phyloP scores from a whole-genome alignment of 2,888 invertebrate species.

The Cylindroiulus punctatus region DNA sequence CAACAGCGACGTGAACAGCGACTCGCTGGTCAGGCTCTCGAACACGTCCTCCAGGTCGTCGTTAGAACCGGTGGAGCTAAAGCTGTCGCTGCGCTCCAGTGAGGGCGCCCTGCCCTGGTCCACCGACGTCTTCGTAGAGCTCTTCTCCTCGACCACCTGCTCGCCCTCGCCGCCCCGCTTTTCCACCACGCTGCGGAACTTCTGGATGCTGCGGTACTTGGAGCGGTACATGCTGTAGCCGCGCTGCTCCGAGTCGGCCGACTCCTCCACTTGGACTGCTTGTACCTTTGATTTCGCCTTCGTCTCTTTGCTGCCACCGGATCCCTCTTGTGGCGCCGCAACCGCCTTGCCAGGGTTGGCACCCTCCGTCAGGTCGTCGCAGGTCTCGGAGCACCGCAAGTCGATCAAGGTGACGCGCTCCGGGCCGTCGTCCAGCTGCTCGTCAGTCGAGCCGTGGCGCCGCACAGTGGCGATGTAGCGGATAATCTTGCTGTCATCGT shows the following conservation, averaged over 20 bases:
- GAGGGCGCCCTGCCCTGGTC: conserved; percentile 8
- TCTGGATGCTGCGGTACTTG: conserved; percentile 57
- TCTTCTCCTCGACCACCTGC: conserved; percentile 9
- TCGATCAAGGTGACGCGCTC: conserved; percentile 54
- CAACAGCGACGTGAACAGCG: conserved; percentile 85
- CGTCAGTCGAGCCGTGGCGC: conserved; percentile 40
- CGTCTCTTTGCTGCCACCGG: neutral
- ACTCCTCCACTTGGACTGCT: neutral
- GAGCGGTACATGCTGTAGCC: conserved; percentile 59
- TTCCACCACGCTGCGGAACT: conserved; percentile 56
- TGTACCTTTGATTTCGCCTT: neutral
- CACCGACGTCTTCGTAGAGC: conserved; percentile 14
- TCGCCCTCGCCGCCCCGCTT: conserved; percentile 2
- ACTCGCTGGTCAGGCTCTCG: conserved; percentile 89
- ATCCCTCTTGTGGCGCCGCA: neutral
- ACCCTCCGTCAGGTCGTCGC: neutral
- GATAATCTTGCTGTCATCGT: conserved; percentile 52
- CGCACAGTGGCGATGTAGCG: conserved; percentile 53
- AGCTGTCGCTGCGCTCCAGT: conserved; percentile 80
- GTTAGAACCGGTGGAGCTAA: conserved; percentile 85
- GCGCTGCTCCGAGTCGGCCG: conserved; percentile 34
- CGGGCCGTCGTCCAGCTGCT: conserved; percentile 29
- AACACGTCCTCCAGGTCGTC: conserved; percentile 81
- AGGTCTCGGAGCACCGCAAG: conserved; percentile 40
- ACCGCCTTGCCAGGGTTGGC: neutral